Conservation (phyloP, 1,140 invertebrate genomes). For the Melitaea cinxia region DNA sequence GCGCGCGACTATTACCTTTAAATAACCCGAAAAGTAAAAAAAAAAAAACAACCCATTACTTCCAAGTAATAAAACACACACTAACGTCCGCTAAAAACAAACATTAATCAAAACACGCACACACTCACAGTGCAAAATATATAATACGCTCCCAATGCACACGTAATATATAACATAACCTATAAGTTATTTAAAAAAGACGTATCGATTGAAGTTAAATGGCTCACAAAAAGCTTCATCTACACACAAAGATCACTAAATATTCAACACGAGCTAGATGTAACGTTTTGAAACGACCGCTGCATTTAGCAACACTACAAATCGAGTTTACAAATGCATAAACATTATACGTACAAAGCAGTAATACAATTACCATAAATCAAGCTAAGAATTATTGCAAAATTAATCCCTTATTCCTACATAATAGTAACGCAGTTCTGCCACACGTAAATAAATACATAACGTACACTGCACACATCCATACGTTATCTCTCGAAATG, state of each 20-base stretch:
- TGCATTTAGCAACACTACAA: slow-evolving; percentile 52
- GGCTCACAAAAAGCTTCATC: slow-evolving; percentile 38
- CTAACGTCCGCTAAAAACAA: neutral
- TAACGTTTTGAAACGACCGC: slow-evolving; percentile 43
- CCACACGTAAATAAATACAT: slow-evolving; percentile 43
- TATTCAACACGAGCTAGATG: slow-evolving; percentile 37
- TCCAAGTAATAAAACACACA: slow-evolving; percentile 3
- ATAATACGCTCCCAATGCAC: slow-evolving; percentile 4
- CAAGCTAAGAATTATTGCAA: slow-evolving; percentile 32
- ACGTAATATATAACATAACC: slow-evolving; percentile 41
- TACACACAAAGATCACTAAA: slow-evolving; percentile 43
- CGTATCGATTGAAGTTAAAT: slow-evolving; percentile 42
- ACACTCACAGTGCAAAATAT: slow-evolving; percentile 1
- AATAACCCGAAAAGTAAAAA: neutral
- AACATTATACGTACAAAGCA: slow-evolving; percentile 16
- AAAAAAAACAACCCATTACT: slow-evolving; percentile 4
- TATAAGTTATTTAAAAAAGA: slow-evolving; percentile 32
- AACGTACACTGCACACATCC: slow-evolving; percentile 42
- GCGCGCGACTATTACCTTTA: neutral
- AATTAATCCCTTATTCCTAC: slow-evolving; percentile 38
- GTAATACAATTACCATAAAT: slow-evolving; percentile 22
- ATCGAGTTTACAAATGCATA: slow-evolving; percentile 56
- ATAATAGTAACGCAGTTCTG: slow-evolving; percentile 27
- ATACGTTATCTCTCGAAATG: slow-evolving; percentile 31
- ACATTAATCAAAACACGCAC: slow-evolving; percentile 10